Conservation (phyloP, 2,888 invertebrate genomes). For the Tenthredo mesomela region DNA sequence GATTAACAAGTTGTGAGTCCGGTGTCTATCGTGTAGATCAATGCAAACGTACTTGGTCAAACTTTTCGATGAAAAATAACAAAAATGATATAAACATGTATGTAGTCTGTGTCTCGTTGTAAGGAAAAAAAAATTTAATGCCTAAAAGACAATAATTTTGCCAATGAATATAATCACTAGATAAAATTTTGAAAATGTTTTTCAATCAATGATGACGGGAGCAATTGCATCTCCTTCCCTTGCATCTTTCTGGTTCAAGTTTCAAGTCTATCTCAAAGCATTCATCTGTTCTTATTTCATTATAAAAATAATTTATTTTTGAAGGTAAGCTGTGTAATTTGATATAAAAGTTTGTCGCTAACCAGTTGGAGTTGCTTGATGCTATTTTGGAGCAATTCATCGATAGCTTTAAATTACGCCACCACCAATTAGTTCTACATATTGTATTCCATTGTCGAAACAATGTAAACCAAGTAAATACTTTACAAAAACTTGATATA, state of each 20-base stretch:
- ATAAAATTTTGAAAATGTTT: neutral
- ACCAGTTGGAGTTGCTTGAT: neutral
- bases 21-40: neutral
- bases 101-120: conserved; percentile 24
- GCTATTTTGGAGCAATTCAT: conserved; percentile 14
- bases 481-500: conserved; percentile 45
- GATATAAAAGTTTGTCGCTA: conserved; percentile 34
- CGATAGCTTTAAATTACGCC: conserved; percentile 25
- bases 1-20: neutral
- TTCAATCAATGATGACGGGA: neutral
- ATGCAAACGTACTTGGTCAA: conserved; percentile 15
- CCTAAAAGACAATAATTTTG: neutral
- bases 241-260: neutral
- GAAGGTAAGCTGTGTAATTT: conserved; percentile 18
- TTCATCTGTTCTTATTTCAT: neutral
- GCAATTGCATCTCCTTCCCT: neutral
- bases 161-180: neutral
- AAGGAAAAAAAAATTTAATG: neutral
- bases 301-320: neutral
- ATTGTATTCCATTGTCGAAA: conserved; percentile 33
- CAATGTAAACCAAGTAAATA: conserved; percentile 41
- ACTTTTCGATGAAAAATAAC: neutral
- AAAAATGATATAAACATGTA: conserved; percentile 35
- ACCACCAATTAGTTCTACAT: conserved; percentile 45
- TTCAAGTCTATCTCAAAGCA: neutral